phyloP scores from a whole-genome alignment of 2,113 vertebrate genomes.

The Tympanuchus pallidicinctus region DNA sequence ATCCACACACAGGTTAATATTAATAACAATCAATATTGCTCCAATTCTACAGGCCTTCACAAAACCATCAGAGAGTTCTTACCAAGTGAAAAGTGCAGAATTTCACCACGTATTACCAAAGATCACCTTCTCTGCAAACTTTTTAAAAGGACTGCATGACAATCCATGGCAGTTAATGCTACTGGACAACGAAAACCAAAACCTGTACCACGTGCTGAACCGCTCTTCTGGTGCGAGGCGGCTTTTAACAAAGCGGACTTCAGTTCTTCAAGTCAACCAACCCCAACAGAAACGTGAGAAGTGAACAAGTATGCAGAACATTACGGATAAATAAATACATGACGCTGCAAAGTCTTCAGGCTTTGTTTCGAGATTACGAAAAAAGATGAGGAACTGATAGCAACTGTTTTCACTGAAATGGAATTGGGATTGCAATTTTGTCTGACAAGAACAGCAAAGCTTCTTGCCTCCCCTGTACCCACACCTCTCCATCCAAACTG shows the following conservation, averaged over 20 bases:
- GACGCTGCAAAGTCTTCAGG: neutral
- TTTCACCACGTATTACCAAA: neutral
- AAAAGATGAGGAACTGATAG: neutral
- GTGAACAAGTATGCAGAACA: neutral
- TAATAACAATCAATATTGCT: neutral
- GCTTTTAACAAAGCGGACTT: neutral
- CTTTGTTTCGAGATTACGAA: conserved; percentile 1
- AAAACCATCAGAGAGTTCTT: neutral
- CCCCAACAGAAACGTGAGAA: neutral
- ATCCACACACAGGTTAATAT: conserved; percentile 23
- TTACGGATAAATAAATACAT: neutral
- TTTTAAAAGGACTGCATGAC: neutral
- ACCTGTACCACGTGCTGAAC: neutral
- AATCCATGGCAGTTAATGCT: neutral
- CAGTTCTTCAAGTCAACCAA: neutral
- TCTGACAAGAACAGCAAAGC: conserved; percentile 71
- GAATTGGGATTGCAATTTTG: conserved; percentile 53
- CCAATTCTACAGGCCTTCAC: conserved; percentile 4
- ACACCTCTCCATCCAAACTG: conserved; percentile 64
- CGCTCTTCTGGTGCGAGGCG: neutral
- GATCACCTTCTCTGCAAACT: neutral
- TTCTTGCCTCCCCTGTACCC: conserved; percentile 61
- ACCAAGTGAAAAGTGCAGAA: neutral
- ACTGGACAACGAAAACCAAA: conserved; percentile 15
- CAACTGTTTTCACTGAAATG: conserved; percentile 24